phyloP scores from a whole-genome alignment of 1,140 invertebrate genomes.

The Mizuhopecten yessoensis region DNA sequence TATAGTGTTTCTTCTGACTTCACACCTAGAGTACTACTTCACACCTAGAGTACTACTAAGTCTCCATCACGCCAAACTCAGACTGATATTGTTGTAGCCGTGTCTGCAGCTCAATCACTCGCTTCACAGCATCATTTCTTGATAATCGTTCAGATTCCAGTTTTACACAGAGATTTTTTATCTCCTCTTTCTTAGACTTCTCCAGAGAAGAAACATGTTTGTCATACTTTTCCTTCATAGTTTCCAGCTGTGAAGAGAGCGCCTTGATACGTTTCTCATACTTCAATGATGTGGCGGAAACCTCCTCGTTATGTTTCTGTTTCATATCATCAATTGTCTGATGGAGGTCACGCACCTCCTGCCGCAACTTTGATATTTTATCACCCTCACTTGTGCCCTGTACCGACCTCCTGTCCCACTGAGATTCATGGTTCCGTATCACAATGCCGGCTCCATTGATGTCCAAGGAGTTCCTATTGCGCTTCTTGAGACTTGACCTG shows the following conservation, averaged over 20 bases:
- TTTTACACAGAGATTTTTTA: slow-evolving; percentile 61
- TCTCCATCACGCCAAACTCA: slow-evolving; percentile 67
- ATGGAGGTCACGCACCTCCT: neutral
- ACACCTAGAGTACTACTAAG: neutral
- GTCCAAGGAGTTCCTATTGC: neutral
- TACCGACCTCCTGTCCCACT: neutral
- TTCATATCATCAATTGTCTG: slow-evolving; percentile 9
- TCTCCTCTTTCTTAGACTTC: slow-evolving; percentile 47
- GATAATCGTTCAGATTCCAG: slow-evolving; percentile 63
- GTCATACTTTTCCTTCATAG: slow-evolving; percentile 65
- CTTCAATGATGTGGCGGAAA: slow-evolving; percentile 46
- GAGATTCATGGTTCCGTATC: slow-evolving; percentile 1
- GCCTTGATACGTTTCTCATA: slow-evolving; percentile 59
- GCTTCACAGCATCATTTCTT: slow-evolving; percentile 66
- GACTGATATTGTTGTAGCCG: slow-evolving; percentile 73
- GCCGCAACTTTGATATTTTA: neutral
- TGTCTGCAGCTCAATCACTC: slow-evolving; percentile 68
- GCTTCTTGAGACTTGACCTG: neutral
- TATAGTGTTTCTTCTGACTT: no score
- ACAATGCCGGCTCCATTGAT: neutral
- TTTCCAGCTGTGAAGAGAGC: slow-evolving; percentile 59
- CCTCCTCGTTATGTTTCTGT: neutral
- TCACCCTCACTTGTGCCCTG: neutral
- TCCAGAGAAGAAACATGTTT: slow-evolving; percentile 61
- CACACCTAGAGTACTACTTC: no score